Conservation (phyloP, 2,888 invertebrate species). For the Chymomyza caudatula region DNA sequence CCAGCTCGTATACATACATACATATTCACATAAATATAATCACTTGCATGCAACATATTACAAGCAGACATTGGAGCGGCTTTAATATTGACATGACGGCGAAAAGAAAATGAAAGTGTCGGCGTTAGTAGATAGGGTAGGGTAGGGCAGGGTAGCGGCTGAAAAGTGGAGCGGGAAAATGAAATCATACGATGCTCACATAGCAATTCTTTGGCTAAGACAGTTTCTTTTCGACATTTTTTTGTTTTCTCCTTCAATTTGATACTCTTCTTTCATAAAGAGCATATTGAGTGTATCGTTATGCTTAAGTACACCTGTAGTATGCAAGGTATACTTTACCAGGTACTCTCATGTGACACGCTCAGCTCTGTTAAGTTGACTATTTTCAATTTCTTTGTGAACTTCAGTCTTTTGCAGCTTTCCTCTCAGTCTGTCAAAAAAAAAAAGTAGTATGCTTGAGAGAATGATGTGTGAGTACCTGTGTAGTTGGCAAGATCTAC, state of each 20-base stretch:
- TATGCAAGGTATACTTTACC: too few species aligned
- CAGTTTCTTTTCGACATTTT: slow-evolving; percentile 3
- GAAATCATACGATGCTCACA: slow-evolving; percentile 3
- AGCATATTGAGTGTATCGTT: neutral
- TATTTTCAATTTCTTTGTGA: too few species aligned
- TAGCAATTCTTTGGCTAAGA: neutral
- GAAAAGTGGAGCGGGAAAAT: neutral
- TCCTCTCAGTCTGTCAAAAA: too few species aligned
- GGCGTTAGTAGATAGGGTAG: too few species aligned
- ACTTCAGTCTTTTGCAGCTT: too few species aligned
- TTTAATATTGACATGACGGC: neutral
- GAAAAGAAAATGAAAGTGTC: neutral
- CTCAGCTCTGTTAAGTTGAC: too few species aligned
- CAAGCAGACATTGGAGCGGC: neutral
- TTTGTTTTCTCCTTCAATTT: neutral
- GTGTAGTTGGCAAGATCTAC: too few species aligned
- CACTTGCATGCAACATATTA: neutral
- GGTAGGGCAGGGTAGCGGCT: neutral
- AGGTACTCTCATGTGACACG: too few species aligned
- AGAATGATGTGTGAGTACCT: too few species aligned
- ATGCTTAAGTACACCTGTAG: neutral
- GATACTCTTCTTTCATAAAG: neutral
- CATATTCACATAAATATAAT: neutral
- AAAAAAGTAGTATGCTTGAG: too few species aligned
- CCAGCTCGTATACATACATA: neutral